Evolutionary conservation across 2,113 vertebrate species (phyloP).

Genomic region (Urocitellus parryii): DNA sequence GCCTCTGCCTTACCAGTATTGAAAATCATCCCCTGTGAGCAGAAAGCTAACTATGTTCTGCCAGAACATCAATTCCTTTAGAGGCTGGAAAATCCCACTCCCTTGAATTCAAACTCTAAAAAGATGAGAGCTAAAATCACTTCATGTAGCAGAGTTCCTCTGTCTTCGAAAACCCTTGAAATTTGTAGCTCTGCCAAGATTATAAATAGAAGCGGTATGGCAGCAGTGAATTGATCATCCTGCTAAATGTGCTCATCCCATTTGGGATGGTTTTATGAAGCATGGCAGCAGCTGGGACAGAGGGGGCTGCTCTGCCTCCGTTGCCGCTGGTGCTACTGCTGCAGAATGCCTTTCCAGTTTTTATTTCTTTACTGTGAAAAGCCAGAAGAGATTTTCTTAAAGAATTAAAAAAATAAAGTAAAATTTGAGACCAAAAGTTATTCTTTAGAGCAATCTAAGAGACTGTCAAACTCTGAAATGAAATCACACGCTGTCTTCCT

Average conservation of each 20-base stretch:
- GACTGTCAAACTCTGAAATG: conserved; percentile 45
- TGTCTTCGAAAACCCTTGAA: conserved; percentile 78
- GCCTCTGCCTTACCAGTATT: not conserved
- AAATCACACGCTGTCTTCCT: not conserved
- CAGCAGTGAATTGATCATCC: conserved; percentile 71
- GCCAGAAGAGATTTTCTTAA: conserved; percentile 50
- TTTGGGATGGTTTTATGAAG: conserved; percentile 70
- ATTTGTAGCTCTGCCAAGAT: conserved; percentile 79
- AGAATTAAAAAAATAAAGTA: conserved; percentile 50
- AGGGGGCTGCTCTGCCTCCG: accelerated
- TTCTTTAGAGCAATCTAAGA: conserved; percentile 33
- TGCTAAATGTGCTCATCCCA: conserved; percentile 58
- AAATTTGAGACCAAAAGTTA: conserved; percentile 38
- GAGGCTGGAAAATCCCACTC: conserved; percentile 52
- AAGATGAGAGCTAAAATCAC: conserved; percentile 64
- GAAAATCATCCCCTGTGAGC: not conserved
- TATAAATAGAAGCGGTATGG: conserved; percentile 78
- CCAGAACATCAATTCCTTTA: conserved; percentile 21
- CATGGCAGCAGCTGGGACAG: conserved; percentile 59
- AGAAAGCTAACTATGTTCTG: not conserved
- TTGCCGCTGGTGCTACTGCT: not conserved
- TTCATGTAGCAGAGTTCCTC: conserved; percentile 53
- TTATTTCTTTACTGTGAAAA: conserved; percentile 40
- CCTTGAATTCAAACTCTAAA: conserved; percentile 63
- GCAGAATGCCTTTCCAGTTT: conserved; percentile 38